phyloP scores from a whole-genome alignment of 2,797 vertebrate genomes.

The Pantherophis alleghaniensis region DNA sequence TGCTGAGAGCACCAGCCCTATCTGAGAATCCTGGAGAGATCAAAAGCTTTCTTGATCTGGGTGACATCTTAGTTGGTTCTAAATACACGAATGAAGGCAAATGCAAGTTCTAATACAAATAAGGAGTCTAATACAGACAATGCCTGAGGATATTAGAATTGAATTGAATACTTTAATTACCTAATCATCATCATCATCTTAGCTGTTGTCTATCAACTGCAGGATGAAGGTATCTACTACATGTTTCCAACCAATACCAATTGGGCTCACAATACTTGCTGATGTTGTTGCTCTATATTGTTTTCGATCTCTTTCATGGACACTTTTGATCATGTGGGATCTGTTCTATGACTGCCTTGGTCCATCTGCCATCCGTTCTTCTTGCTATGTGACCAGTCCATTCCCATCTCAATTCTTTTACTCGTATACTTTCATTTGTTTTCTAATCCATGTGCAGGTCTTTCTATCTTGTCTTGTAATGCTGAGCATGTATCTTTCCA shows the following conservation, averaged over 20 bases:
- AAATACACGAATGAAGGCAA: not conserved
- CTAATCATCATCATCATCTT: not conserved
- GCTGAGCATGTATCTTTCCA: too few relatives aligned
- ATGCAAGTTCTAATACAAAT: not conserved
- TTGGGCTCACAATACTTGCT: not conserved
- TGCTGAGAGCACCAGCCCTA: not conserved
- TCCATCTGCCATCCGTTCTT: not conserved
- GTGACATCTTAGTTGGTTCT: not conserved
- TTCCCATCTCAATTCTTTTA: not conserved
- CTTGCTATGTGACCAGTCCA: not conserved
- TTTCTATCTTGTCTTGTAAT: not conserved
- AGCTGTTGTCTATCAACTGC: not conserved
- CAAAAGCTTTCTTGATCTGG: not conserved
- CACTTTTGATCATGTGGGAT: not conserved
- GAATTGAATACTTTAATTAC: too few relatives aligned
- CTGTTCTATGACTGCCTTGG: not conserved
- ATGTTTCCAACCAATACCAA: not conserved
- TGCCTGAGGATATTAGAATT: too few relatives aligned
- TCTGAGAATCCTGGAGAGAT: not conserved
- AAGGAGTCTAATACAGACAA: too few relatives aligned
- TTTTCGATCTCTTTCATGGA: not conserved
- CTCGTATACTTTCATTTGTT: not conserved
- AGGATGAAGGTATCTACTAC: not conserved
- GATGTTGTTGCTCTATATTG: not conserved
- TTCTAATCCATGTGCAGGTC: not conserved